Percentiles rank a stretch among this genome's conserved stretches.
Evolutionary conservation across 2,113 vertebrate genomes (phyloP).

Genomic region (Coptodon bakossiorum): DNA sequence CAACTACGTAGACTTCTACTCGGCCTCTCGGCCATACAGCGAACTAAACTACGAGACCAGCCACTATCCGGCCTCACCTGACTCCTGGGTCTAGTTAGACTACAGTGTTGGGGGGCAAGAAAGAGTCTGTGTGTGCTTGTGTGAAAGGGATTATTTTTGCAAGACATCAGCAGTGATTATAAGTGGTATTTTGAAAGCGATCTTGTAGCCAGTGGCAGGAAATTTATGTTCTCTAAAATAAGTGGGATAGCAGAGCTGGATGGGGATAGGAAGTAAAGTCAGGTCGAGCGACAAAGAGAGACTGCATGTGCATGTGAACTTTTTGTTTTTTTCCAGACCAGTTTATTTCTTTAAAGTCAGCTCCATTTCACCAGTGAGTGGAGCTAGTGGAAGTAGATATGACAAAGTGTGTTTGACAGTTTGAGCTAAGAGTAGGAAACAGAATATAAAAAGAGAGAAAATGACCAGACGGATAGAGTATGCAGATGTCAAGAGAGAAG

Average conservation of each 20-base stretch:
- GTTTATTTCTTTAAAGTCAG: conserved; percentile 50
- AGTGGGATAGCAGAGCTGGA: background rate
- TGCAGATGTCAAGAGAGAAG: background rate
- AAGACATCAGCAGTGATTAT: conserved; percentile 27
- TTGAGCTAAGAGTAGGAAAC: background rate
- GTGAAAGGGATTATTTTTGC: conserved; percentile 58
- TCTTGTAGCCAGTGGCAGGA: conserved; percentile 4
- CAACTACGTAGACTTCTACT: conserved; percentile 99
- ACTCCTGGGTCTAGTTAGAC: conserved; percentile 93
- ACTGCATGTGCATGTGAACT: conserved; percentile 68
- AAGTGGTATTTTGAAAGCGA: conserved; percentile 1
- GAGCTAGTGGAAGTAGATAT: conserved; percentile 14
- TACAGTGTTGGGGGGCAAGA: conserved; percentile 14
- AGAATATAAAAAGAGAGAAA: background rate
- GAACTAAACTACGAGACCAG: conserved; percentile 99
- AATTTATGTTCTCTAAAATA: conserved; percentile 16
- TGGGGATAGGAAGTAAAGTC: conserved; percentile 4
- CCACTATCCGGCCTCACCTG: conserved; percentile 98
- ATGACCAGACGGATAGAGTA: background rate
- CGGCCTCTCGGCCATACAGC: conserved; percentile 96
- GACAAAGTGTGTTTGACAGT: background rate
- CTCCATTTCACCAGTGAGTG: conserved; percentile 38
- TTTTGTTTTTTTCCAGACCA: background rate
- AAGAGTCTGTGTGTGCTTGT: conserved; percentile 27
- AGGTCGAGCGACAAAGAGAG: conserved; percentile 38